Evolutionary conservation across 2,888 invertebrate species (phyloP).

Genomic region (Chrysolina americana): DNA sequence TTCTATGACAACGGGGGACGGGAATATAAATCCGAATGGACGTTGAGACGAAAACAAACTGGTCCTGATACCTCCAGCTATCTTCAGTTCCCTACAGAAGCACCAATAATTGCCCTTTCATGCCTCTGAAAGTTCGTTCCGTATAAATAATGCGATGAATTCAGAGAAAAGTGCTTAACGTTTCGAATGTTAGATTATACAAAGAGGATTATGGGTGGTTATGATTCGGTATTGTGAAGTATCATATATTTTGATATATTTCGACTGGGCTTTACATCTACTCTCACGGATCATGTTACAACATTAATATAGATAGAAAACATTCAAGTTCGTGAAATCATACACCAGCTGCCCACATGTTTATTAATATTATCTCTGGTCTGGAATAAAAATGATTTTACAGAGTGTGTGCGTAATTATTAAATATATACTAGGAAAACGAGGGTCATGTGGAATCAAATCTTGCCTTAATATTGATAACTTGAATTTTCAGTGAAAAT

Average conservation of each 20-base stretch:
- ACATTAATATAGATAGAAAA: conserved; percentile 3
- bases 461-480: no score
- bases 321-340: conserved; percentile 14
- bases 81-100: conserved; percentile 14
- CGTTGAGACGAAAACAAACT: conserved; percentile 17
- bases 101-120: conserved; percentile 30
- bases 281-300: conserved; percentile 4
- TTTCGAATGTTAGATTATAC: conserved; percentile 22
- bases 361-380: background rate
- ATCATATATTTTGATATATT: conserved; percentile 13
- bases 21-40: conserved; percentile 9
- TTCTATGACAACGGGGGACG: conserved; percentile 40
- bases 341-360: conserved; percentile 21
- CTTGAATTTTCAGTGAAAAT: no score
- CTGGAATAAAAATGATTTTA: background rate
- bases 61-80: conserved; percentile 2
- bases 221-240: conserved; percentile 8
- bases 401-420: background rate
- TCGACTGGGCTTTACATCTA: conserved; percentile 2
- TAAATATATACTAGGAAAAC: no score
- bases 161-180: conserved; percentile 20
- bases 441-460: no score
- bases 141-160: conserved; percentile 28
- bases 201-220: conserved; percentile 26
- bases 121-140: conserved; percentile 24